Evolutionary conservation across 2,113 vertebrate species (phyloP).

Genomic region (Lynx canadensis): DNA sequence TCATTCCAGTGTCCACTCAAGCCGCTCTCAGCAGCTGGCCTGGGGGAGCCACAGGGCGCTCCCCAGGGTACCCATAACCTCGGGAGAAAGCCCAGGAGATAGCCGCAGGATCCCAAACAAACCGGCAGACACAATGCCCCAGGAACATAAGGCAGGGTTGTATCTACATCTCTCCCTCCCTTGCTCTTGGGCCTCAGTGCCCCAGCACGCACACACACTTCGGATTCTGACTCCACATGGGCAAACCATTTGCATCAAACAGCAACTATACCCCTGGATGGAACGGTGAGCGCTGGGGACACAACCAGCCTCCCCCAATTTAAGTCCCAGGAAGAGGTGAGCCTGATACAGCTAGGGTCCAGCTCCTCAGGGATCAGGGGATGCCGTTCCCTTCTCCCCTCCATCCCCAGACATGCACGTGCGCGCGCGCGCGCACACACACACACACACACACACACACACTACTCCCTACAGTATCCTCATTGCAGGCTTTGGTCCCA

Average conservation of each 20-base stretch:
- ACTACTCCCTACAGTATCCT: neutral
- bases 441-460: neutral
- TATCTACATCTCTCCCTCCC: neutral
- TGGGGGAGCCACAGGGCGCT: neutral
- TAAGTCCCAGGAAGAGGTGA: neutral
- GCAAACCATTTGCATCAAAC: rapidly evolving
- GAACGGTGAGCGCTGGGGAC: too few species aligned
- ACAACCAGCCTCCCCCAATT: too few species aligned
- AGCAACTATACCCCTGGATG: too few species aligned
- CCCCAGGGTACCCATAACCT: neutral
- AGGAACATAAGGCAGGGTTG: neutral
- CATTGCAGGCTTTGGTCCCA: neutral
- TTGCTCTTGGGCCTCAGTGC: neutral
- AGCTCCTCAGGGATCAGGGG: neutral
- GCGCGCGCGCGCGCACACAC: rapidly evolving
- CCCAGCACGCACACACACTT: neutral
- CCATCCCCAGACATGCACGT: too few species aligned
- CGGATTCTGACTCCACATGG: too few species aligned
- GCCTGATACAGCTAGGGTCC: neutral
- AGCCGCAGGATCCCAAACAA: neutral
- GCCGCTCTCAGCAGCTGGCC: neutral
- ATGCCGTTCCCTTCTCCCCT: neutral
- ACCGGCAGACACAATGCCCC: neutral
- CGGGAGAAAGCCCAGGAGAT: neutral
- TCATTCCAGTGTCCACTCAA: neutral